Conservation (phyloP, 2,888 invertebrate species). For the Hyposoter dolosus region DNA sequence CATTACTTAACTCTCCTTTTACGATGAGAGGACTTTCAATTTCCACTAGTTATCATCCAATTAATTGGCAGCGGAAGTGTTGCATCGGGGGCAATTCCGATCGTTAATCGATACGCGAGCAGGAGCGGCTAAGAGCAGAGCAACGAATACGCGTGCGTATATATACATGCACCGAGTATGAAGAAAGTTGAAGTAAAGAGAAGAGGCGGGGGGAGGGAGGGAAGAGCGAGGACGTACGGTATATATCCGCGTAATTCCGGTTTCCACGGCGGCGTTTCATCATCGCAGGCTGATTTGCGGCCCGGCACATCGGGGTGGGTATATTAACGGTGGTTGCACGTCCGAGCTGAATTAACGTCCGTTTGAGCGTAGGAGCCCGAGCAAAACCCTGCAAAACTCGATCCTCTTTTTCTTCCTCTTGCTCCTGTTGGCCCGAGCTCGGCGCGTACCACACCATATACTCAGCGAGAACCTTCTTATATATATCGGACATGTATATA, state of each 20-base stretch:
- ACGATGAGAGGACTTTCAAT: slow-evolving; percentile 19
- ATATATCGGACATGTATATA: slow-evolving; percentile 51
- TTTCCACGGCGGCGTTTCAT: slow-evolving; percentile 72
- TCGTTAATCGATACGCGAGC: slow-evolving; percentile 21
- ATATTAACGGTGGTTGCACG: slow-evolving; percentile 72
- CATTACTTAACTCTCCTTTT: slow-evolving; percentile 13
- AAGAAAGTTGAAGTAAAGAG: slow-evolving; percentile 43
- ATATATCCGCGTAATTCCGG: slow-evolving; percentile 72
- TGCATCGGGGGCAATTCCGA: slow-evolving; percentile 33
- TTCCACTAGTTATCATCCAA: slow-evolving; percentile 22
- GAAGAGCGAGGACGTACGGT: slow-evolving; percentile 35
- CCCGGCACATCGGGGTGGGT: slow-evolving; percentile 72
- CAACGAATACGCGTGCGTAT: not conserved
- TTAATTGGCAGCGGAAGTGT: slow-evolving; percentile 19
- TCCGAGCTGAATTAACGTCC: slow-evolving; percentile 72
- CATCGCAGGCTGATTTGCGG: slow-evolving; percentile 72
- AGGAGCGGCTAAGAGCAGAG: not conserved
- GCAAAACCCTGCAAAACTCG: slow-evolving; percentile 43
- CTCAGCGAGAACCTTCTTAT: slow-evolving; percentile 22
- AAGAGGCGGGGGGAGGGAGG: slow-evolving; percentile 36
- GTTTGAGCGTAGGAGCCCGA: slow-evolving; percentile 67
- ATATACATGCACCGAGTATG: not conserved
- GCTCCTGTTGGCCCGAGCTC: not conserved
- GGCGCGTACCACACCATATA: slow-evolving; percentile 20
- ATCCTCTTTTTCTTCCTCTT: slow-evolving; percentile 36